These are phyloP conservation scores for Ailurus styani DNA, from an alignment of 2,113 vertebrate genomes.

Conservation along the genomic window DNA sequence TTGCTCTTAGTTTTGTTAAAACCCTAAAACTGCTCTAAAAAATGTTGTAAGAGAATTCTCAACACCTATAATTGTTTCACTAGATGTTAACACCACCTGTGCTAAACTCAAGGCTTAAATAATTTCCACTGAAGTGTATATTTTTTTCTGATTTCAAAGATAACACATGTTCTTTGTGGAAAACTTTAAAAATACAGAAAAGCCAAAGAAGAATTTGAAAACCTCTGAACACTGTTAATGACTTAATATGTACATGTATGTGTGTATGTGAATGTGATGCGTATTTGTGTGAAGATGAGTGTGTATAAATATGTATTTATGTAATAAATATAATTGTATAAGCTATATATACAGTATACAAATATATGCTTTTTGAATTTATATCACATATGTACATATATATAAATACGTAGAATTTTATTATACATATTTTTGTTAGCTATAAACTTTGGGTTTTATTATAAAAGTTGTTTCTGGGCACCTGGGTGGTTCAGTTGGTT, in stretches of 20 bases:
- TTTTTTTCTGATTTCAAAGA: not conserved
- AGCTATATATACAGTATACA: not conserved
- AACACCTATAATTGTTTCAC: not conserved
- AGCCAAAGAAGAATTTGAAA: not conserved
- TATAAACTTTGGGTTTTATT: not conserved
- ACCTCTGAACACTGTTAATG: not conserved
- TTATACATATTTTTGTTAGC: not conserved
- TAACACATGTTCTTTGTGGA: not conserved
- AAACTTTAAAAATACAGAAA: slow-evolving; percentile 23
- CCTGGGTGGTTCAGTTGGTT: not conserved
- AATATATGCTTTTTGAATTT: not conserved
- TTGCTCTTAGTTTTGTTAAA: not conserved
- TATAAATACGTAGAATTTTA: not conserved
- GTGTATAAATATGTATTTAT: not conserved
- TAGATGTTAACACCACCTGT: not conserved
- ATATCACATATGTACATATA: not conserved
- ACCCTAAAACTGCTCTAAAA: not conserved
- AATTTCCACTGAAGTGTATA: not conserved
- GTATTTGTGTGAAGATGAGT: not conserved
- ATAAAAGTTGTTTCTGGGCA: not conserved
- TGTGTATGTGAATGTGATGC: not conserved
- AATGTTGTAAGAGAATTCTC: not conserved
- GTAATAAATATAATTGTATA: not conserved
- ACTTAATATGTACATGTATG: not conserved
- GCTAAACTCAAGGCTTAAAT: not conserved